A percentile compares a stretch with the other conserved stretches of the same genome.
Conservation (phyloP, 2,113 vertebrate genomes). For the Coregonus clupeaformis region DNA sequence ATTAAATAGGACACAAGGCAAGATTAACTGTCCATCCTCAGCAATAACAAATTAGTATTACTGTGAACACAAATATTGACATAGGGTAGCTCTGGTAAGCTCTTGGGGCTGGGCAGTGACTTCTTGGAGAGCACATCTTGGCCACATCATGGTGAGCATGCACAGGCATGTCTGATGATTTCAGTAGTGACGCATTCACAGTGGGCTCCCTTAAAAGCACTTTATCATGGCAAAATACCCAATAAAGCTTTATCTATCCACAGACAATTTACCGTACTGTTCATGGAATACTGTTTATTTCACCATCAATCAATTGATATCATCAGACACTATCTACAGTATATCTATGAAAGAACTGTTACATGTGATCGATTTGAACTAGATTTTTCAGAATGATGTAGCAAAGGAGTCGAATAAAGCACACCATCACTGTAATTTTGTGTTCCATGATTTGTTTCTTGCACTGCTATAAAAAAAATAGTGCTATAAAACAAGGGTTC, state of each 20-base stretch:
- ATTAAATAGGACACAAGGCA: slow-evolving; percentile 55
- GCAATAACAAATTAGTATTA: slow-evolving; percentile 49
- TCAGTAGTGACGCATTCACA: not conserved
- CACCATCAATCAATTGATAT: no score
- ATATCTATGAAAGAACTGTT: not conserved
- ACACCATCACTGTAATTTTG: not conserved
- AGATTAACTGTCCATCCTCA: slow-evolving; percentile 63
- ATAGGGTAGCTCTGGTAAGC: slow-evolving; percentile 42
- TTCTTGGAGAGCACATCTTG: slow-evolving; percentile 21
- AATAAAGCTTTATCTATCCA: not conserved
- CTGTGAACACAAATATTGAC: slow-evolving; percentile 67
- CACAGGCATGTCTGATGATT: not conserved
- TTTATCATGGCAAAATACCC: not conserved
- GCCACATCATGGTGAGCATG: slow-evolving; percentile 16
- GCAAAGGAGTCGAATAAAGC: not conserved
- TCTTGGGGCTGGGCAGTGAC: slow-evolving; percentile 19
- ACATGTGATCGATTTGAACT: not conserved
- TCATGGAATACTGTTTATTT: not conserved
- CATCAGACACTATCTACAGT: not conserved
- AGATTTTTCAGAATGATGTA: not conserved
- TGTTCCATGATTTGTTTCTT: not conserved
- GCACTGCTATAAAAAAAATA: no score
- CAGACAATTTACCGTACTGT: not conserved
- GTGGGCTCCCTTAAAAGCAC: not conserved
- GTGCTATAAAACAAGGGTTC: no score